These are phyloP conservation scores for crab-eating macaque (Macaca fascicularis) DNA, from an alignment of 2,113 vertebrate genomes.

Conservation along the genomic window T2T-MFA8v1.1 NC_088381.1:12213001-12213500, in stretches of 20 bases:
- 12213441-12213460: not conserved
- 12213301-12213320: not conserved
- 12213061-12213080: constrained; percentile 57
- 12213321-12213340: not conserved
- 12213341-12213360: not conserved
- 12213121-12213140: not conserved
- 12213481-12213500: too few species aligned
- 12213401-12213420: not conserved
- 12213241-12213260: not conserved
- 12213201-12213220: constrained; percentile 34
- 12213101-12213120: constrained; percentile 22
- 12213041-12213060: constrained; percentile 62
- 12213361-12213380: not conserved
- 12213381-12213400: not conserved
- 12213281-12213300: constrained; percentile 2
- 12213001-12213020: constrained; percentile 53
- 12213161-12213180: not conserved
- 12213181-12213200: not conserved
- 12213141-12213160: not conserved
- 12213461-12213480: too few species aligned
- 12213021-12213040: constrained; percentile 47
- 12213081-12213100: constrained; percentile 36
- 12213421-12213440: not conserved
- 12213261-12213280: constrained; percentile 43
- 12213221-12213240: not conserved